phyloP scores from a whole-genome alignment of 2,797 vertebrate species.

The Pampus argenteus region DNA sequence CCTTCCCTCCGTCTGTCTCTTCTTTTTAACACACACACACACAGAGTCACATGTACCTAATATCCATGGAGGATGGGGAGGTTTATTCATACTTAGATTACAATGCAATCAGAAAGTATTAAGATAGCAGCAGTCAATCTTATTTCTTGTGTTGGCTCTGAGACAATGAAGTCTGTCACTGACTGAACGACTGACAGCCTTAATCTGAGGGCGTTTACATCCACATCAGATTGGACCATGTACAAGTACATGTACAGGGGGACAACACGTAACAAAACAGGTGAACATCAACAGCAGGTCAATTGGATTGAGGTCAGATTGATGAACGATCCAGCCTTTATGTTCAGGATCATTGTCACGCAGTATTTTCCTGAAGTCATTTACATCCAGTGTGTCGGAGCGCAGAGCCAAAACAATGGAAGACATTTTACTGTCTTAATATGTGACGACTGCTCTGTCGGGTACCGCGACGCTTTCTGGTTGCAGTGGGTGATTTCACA shows the following conservation, averaged over 20 bases:
- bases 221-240: no score
- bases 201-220: no score
- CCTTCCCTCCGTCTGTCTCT: neutral
- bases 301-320: no score
- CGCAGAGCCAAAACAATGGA: neutral
- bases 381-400: neutral
- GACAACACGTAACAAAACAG: neutral
- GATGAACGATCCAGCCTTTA: no score
- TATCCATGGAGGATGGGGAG: neutral
- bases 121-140: neutral
- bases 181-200: no score
- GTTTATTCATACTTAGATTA: slow-evolving; percentile 22
- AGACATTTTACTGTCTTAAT: neutral
- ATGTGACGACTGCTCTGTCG: neutral
- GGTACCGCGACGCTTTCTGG: neutral
- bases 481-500: neutral
- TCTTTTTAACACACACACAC: slow-evolving; percentile 14
- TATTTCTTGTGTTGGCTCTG: slow-evolving; percentile 3
- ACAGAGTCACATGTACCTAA: neutral
- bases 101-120: slow-evolving; percentile 22
- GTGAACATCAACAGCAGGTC: neutral
- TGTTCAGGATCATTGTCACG: neutral
- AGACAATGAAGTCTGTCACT: slow-evolving; percentile 15
- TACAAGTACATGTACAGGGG: no score
- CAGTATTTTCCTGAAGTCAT: neutral